Evolutionary conservation across 2,888 invertebrate genomes (phyloP), one percentile per base, ranked within the genome.

Genomic region (Nomada ferruginata): DNA sequence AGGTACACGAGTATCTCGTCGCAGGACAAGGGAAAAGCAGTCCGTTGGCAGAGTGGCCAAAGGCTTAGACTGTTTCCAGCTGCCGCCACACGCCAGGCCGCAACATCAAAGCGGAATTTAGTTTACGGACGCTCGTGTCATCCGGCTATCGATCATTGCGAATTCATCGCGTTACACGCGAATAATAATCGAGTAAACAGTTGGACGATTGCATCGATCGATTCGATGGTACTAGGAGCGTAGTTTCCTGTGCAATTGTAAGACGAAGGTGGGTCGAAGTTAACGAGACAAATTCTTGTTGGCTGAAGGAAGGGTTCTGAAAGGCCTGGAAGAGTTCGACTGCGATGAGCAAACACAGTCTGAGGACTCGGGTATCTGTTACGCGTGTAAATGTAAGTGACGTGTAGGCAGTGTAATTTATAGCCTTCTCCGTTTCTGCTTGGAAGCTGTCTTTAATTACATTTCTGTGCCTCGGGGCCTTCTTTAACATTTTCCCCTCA

Each of bases 61-160:
- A 66, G 72, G 53, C 52, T 29, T 47, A n/a, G 69, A 36, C 20
- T 29, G 77, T 44, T 63, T 71, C 68, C 57, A 71, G 23, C 57
- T 70, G 77, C 53, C 55, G 42, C 60, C 50, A 66, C 55, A 23
- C 44, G 47, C n/a, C 47, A 66, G 2, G 26, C 26, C 26, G 26
- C 26, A 26, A 26, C 26, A 26, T 26, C 26, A 26, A 26, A 61
- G 63, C n/a, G 73, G 44, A 47, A 47, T 44, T 23, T 36, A 26
- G 52, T 66, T 76, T 57, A 26, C 20, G 26, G 23, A 64, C 65
- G 47, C 65, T 66, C 52, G 59, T 23, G 42, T 57, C 53, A 26
- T 65, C 63, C 10, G 23, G 10, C 72, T 64, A 82, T 82, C 79
- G 73, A 82, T 79, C 75, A 79, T 71, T 44, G 29, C n/a, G 47